A percentile compares a stretch with the other conserved stretches of the same genome.
Evolutionary conservation across 64 coral and sea anemone genomes (phyloP).

Genomic region (Dendronephthya gigantea): DNA sequence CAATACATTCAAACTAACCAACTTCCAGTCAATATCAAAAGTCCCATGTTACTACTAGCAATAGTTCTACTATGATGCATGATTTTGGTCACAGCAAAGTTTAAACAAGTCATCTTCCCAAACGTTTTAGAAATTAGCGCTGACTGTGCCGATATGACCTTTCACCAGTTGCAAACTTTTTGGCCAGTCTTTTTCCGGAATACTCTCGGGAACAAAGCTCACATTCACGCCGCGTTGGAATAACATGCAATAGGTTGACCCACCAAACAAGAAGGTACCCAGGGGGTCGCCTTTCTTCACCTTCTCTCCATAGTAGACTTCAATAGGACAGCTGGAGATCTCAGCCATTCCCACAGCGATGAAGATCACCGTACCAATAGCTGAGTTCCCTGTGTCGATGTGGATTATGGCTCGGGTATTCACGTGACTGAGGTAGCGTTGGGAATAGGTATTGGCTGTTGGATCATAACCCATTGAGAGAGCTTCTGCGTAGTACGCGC

Average conservation of each 20-base stretch:
- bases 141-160: too few relatives aligned
- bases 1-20: too few relatives aligned
- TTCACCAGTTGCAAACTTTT: too few relatives aligned
- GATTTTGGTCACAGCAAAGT: too few relatives aligned
- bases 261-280: background rate
- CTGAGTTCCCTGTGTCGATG: background rate
- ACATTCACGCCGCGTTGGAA: background rate
- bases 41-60: too few relatives aligned
- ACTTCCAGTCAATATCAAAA: too few relatives aligned
- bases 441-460: background rate
- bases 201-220: too few relatives aligned
- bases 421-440: background rate
- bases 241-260: background rate
- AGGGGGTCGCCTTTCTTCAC: background rate
- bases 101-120: too few relatives aligned
- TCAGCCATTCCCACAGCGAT: background rate
- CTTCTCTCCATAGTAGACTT: background rate
- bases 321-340: background rate
- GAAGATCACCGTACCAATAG: background rate
- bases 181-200: too few relatives aligned
- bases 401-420: background rate
- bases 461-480: background rate
- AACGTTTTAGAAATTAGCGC: too few relatives aligned
- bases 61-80: too few relatives aligned
- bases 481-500: background rate